Evolutionary conservation across 1,140 invertebrate genomes (phyloP), one percentile per base, ranked within the genome.

Genomic region (Olivierus martensii): DNA sequence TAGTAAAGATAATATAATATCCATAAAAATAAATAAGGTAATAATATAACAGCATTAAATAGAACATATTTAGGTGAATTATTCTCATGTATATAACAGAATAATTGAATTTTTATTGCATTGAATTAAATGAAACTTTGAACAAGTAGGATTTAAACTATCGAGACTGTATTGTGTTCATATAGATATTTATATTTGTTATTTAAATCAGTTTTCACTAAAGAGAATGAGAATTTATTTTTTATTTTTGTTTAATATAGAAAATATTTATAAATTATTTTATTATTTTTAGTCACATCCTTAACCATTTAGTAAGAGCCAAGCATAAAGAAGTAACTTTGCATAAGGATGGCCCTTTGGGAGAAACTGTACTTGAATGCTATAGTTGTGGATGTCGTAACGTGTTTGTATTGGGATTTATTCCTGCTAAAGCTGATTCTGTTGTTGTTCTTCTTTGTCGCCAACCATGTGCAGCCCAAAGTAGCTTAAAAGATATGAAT

Each of bases 251-350:
- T 45, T 45, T 39, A 21, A 47, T 52, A 28, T 45, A 47, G 50
- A 1, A 9, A 48, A 7, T 17, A n/a, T n/a, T n/a, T n/a, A n/a
- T n/a, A n/a, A n/a, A 28, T 35, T 58, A 14, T 37, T 51, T n/a
- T n/a, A 4, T 12, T 52, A 22, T 44, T 59, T 64, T n/a, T 2
- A 96, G 93, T 46, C 96, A 99, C 64, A 97, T 99, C 56, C 89
- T 99, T 55, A 97, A 97, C 70, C 96, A 99, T 73, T 73, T 99
- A 61, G 95, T 99, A 15, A 74, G 95, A 61, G 91, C 94, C 17
- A 96, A 97, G 66, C 93, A 98, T 65, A 98, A 98, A 73, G 95
- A 99, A 77, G 92, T 99, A 0, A 95, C 91, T 2, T 75, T 99
- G 5, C 96, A 99, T 65, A 85, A 84, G 66, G 94, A 99, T 73